Percentiles rank a stretch among this genome's conserved stretches.
phyloP scores from a whole-genome alignment of 64 coral and sea anemone species.

The Orbicella faveolata region DNA sequence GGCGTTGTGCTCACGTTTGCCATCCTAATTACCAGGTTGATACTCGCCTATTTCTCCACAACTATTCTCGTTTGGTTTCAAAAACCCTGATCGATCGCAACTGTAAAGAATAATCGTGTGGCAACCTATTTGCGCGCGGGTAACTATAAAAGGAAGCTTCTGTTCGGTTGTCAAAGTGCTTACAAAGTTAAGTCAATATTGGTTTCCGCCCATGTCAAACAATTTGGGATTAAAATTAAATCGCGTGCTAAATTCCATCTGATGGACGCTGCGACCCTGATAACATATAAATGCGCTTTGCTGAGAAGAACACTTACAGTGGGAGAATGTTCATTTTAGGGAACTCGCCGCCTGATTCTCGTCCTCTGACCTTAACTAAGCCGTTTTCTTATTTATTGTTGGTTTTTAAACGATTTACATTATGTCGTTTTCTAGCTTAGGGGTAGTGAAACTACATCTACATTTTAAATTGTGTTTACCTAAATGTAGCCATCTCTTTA shows the following conservation, averaged over 20 bases:
- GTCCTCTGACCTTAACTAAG: background rate
- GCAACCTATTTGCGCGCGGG: background rate
- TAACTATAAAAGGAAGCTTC: background rate
- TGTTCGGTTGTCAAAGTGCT: conserved; percentile 3
- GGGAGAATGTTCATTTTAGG: background rate
- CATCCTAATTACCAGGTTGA: background rate
- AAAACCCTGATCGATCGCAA: background rate
- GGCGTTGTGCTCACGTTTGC: background rate
- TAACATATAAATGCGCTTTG: background rate
- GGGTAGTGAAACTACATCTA: background rate
- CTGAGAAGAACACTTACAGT: background rate
- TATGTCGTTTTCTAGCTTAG: background rate
- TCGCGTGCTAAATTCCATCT: background rate
- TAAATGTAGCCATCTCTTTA: background rate
- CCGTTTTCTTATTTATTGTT: background rate
- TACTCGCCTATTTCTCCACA: background rate
- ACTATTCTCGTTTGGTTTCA: background rate
- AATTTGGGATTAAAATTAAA: conserved; percentile 11
- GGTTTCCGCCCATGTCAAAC: background rate
- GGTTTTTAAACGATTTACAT: background rate
- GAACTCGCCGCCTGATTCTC: background rate
- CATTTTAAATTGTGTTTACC: conserved; percentile 9
- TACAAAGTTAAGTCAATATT: background rate
- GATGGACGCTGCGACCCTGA: background rate
- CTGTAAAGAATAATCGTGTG: background rate